Evolutionary conservation across 2,113 vertebrate species (phyloP), one percentile per base, ranked within the genome.

Genomic region (Sebastes fasciatus): DNA sequence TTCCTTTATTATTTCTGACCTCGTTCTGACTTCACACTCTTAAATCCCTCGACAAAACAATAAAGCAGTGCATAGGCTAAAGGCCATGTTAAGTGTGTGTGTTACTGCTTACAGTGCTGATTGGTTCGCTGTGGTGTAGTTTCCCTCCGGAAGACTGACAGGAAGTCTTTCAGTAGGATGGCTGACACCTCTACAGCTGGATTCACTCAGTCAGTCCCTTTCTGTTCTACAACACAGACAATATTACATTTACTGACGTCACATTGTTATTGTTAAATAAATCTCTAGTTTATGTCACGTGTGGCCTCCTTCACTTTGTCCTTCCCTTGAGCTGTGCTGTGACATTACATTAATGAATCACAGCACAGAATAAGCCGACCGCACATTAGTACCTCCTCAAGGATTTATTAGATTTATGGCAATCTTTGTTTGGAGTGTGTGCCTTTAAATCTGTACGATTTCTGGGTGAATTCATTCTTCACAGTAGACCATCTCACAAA

Each of bases 21-120:
- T 48, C 45, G 46, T 19, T 65, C 42, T 77, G 74, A 83, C 79
- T 66, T 88, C 86, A 82, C 63, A 16, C 55, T 46, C 58, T 73
- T 23, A 80, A 79, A 75, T 14, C 45, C 69, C 65, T 46, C 2
- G 1, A 43, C 45, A 55, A 57, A 76, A 34, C 34, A 34, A 54
- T 17, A 26, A 74, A 70, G 40, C 49, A n/a, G 21, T 26, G 40
- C 34, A 55, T 2, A 14, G 9, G 54, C 23, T n/a, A 12, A 45
- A 23, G 49, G 58, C 63, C 43, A 40, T 67, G 72, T 54, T 34
- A 34, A 34, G 54, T 45, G 46, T 68, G 55, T 67, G n/a, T 45
- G 0, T 71, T 42, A 14, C 61, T 52, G 74, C n/a, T 21, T 45
- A 42, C 45, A 43, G 62, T 58, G 80, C 55, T 64, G 66, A 82